Evolutionary conservation across 92 coral and sea anemone genomes (phyloP).

Genomic region (Isaurus tuberculatus): DNA sequence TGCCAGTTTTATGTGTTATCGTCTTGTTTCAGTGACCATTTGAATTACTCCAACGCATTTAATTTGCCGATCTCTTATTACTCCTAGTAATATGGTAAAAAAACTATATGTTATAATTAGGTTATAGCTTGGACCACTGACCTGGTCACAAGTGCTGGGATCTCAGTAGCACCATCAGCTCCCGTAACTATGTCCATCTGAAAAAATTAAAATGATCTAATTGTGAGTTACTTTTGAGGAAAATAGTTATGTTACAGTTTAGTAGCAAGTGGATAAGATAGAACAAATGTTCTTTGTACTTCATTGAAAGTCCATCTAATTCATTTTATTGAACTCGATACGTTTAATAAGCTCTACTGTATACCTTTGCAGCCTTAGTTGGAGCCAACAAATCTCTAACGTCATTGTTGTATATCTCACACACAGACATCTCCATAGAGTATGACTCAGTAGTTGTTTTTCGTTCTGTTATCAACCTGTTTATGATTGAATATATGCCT

Average conservation of each 20-base stretch:
- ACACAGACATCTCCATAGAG: slow-evolving; percentile 89
- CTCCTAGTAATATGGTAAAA: no score
- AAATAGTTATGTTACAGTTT: no score
- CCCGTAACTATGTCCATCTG: slow-evolving; percentile 93
- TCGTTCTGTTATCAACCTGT: slow-evolving; percentile 84
- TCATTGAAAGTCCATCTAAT: no score
- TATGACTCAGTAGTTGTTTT: slow-evolving; percentile 78
- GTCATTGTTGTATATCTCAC: slow-evolving; percentile 98
- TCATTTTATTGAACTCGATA: background rate
- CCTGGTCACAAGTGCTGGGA: slow-evolving; percentile 93
- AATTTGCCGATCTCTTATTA: no score
- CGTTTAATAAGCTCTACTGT: background rate
- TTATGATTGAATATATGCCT: no score
- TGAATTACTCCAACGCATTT: no score
- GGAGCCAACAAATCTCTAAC: slow-evolving; percentile 90
- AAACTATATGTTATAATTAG: no score
- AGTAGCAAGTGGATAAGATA: no score
- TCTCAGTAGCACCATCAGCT: slow-evolving; percentile 97
- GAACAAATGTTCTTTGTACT: no score
- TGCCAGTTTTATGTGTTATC: no score
- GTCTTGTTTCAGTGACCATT: no score
- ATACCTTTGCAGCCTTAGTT: slow-evolving; percentile 85
- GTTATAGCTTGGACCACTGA: background rate
- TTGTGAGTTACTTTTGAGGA: no score
- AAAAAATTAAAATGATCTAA: background rate